Conservation (phyloP, 2,797 vertebrate genomes). For the Sebastiscus albofasciatus region DNA sequence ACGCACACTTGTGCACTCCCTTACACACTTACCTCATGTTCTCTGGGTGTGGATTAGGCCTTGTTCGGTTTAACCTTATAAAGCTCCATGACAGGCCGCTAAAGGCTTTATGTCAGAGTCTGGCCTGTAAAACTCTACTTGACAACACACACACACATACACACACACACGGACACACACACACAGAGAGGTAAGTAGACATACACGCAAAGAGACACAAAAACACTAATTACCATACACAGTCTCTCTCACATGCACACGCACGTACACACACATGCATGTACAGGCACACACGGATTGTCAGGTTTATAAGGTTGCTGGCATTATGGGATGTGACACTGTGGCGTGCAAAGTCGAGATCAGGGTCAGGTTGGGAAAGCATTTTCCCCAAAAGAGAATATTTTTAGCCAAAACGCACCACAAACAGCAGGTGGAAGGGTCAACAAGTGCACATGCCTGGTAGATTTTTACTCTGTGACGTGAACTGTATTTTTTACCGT, state of each 20-base stretch:
- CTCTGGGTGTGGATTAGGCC: slow-evolving; percentile 53
- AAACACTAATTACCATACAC: neutral
- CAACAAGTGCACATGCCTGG: neutral
- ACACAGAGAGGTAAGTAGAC: neutral
- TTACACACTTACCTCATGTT: slow-evolving; percentile 27
- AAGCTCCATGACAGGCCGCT: slow-evolving; percentile 65
- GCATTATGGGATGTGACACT: slow-evolving; percentile 31
- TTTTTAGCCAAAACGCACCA: neutral
- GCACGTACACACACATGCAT: neutral
- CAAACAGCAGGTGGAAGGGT: neutral
- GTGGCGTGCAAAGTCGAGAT: slow-evolving; percentile 41
- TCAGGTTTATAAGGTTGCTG: slow-evolving; percentile 2
- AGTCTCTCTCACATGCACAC: neutral
- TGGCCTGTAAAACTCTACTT: slow-evolving; percentile 49
- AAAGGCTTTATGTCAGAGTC: slow-evolving; percentile 58
- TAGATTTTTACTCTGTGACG: neutral
- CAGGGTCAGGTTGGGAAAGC: neutral
- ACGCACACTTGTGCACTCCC: neutral
- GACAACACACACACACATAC: slow-evolving; percentile 29
- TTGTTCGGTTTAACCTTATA: slow-evolving; percentile 73
- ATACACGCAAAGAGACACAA: neutral
- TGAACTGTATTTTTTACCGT: neutral
- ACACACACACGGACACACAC: slow-evolving; percentile 11
- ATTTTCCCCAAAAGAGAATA: neutral
- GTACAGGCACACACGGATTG: neutral